Evolutionary conservation across 2,797 vertebrate genomes (phyloP), one percentile per base, ranked within the genome.

Genomic region (Oceanodroma leucorhoa): DNA sequence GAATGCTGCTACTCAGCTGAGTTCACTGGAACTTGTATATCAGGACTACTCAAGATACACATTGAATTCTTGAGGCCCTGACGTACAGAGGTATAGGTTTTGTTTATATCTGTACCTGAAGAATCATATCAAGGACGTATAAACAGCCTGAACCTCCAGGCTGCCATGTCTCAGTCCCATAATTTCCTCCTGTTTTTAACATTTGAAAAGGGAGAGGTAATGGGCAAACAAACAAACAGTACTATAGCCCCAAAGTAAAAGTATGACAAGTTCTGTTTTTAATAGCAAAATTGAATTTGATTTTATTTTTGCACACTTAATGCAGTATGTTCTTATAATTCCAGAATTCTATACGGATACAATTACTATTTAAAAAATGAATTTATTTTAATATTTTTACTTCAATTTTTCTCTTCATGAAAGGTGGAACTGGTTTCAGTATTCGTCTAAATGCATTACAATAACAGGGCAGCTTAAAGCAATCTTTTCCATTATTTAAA

Each of bases 391-490:
- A 29, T 45, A 11, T 70, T 53, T 78, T 46, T 17, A 69, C 10
- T 65, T 76, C 19, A 38, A 22, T 65, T 55, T 70, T 80, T 48
- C 40, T 66, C 11, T 66, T 76, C 6, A 54, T 38, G 51, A 61
- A 38, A 62, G 23, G 8, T 41, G 14, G 10, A 57, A 46, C 38
- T n/a, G 7, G 23, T 19, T 41, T 67, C 69, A 69, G 40, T 57
- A 46, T 64, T 77, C 46, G 48, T 78, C 73, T 94, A 96, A 97
- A 85, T 95, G 87, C 24, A 78, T 96, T 79, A 62, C 40, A 45
- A 45, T 81, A 88, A 94, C 26, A 91, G 64, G 87, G 84, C 75
- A 92, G 61, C 85, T 95, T 88, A 95, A 96, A 94, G 48, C 30
- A n/a, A 73, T 84, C 8, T 79, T 87, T 93, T 89, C 76, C n/a